phyloP scores from a whole-genome alignment of 2,888 invertebrate species.

The Heliconius cydno region DNA sequence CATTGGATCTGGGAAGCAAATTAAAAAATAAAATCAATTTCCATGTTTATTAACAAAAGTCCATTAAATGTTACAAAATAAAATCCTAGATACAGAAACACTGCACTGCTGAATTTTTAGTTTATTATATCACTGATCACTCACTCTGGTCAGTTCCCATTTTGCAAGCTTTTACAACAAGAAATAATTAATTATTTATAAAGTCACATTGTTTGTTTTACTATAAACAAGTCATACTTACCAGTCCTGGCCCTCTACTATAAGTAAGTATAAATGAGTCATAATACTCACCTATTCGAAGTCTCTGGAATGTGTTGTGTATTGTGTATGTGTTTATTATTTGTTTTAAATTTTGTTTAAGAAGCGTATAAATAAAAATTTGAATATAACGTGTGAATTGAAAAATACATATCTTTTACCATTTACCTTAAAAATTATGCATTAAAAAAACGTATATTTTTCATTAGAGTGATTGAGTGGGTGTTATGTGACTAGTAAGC shows the following conservation, averaged over 20 bases:
- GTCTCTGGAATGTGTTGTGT: constrained; percentile 56
- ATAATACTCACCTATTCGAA: constrained; percentile 60
- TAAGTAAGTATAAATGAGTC: constrained; percentile 33
- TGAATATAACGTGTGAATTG: neutral
- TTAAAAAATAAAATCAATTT: constrained; percentile 56
- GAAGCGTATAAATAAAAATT: neutral
- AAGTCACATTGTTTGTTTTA: constrained; percentile 41
- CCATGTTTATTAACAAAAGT: constrained; percentile 70
- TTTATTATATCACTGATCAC: constrained; percentile 66
- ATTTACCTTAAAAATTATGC: neutral
- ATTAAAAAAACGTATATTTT: neutral
- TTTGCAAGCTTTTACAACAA: constrained; percentile 80
- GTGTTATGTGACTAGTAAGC: neutral
- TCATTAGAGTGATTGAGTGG: neutral
- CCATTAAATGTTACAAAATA: constrained; percentile 60
- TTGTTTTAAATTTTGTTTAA: neutral
- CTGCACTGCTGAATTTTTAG: constrained; percentile 63
- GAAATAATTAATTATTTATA: constrained; percentile 63
- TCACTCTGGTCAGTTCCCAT: constrained; percentile 72
- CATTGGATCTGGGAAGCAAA: constrained; percentile 76
- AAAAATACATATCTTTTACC: neutral
- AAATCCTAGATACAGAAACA: constrained; percentile 59
- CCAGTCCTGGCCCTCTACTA: constrained; percentile 46
- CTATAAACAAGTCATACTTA: constrained; percentile 48
- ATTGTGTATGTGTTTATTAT: constrained; percentile 13